phyloP scores from a whole-genome alignment of 2,113 vertebrate species.

The Herpailurus yagouaroundi region DNA sequence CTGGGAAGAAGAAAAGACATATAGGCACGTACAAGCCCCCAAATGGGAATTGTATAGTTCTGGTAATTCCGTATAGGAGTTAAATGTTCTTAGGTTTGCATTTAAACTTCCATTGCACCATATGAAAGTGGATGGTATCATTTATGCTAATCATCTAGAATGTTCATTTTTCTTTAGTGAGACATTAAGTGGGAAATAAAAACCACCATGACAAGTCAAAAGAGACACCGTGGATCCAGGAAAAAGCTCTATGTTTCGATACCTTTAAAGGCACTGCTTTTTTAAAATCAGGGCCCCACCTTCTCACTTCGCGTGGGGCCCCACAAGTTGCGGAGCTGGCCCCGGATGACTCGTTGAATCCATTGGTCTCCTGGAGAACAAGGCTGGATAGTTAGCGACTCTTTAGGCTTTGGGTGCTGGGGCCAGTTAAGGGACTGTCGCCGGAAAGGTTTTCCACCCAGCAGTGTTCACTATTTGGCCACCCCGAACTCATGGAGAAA shows the following conservation, averaged over 20 bases:
- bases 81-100: not conserved
- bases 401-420: not conserved
- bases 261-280: not conserved
- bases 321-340: not conserved
- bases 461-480: not conserved
- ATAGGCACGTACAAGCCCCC: accelerated
- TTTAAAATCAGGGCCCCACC: accelerated
- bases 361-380: not conserved
- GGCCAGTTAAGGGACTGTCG: not conserved
- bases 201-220: not conserved
- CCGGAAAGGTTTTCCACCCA: too few relatives aligned
- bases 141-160: not conserved
- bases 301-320: not conserved
- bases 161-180: not conserved
- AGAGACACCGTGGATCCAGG: not conserved
- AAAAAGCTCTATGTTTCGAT: not conserved
- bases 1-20: not conserved
- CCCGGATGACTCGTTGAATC: not conserved
- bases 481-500: not conserved
- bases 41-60: not conserved
- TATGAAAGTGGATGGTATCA: not conserved
- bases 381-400: not conserved
- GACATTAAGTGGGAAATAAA: not conserved
- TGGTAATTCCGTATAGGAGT: not conserved
- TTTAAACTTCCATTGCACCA: not conserved